These are phyloP conservation scores for Ernsta delagoae DNA, from an alignment of 2,888 invertebrate genomes.

Conservation along the genomic window DNA sequence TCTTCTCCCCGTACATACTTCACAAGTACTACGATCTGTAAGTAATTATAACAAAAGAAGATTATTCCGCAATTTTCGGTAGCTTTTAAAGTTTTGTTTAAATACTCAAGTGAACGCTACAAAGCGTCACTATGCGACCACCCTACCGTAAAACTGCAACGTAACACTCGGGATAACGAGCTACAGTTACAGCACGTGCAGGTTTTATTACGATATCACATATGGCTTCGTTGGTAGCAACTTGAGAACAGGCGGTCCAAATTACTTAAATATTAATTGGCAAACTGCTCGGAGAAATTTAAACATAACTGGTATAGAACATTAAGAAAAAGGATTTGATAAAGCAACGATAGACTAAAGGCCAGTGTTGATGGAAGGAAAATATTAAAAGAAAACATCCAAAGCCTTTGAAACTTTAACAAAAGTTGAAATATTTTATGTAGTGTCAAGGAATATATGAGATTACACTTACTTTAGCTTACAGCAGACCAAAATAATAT, in stretches of 20 bases:
- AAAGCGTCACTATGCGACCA: not conserved
- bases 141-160: constrained; percentile 18
- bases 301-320: too few species aligned
- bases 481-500: too few species aligned
- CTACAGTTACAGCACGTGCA: constrained; percentile 31
- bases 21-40: too few species aligned
- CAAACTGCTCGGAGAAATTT: not conserved
- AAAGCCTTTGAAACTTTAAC: too few species aligned
- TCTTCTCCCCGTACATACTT: too few species aligned
- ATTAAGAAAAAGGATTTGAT: not conserved
- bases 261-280: constrained; percentile 17
- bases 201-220: constrained; percentile 32
- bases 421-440: too few species aligned
- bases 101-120: not conserved
- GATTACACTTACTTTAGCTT: too few species aligned
- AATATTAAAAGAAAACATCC: too few species aligned
- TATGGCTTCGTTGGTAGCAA: not conserved
- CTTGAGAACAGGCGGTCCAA: not conserved
- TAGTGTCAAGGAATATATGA: too few species aligned
- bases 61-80: too few species aligned
- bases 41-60: too few species aligned
- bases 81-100: too few species aligned
- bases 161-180: constrained; percentile 28
- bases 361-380: not conserved
- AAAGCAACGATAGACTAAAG: not conserved